Conservation (phyloP, 2,888 invertebrate genomes). For the Heliconius ethilla region DNA sequence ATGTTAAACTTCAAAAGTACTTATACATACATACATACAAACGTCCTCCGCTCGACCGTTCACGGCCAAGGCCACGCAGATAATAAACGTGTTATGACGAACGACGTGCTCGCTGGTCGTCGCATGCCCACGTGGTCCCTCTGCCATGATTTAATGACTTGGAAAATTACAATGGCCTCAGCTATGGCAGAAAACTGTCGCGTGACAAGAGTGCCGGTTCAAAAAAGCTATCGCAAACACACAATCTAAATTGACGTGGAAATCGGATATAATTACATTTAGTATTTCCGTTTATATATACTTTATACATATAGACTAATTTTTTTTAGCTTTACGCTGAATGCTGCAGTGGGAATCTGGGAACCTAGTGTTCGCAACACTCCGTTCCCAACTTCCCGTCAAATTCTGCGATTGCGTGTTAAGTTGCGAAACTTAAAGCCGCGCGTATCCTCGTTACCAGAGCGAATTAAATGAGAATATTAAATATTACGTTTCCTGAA, state of each 20-base stretch:
- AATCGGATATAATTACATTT: conserved; percentile 24
- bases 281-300: neutral
- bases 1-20: conserved; percentile 4
- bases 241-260: conserved; percentile 19
- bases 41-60: conserved; percentile 71
- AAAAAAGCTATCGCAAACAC: conserved; percentile 11
- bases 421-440: no score
- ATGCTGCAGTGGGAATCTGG: no score
- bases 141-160: conserved; percentile 71
- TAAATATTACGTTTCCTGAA: no score
- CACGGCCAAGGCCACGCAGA: conserved; percentile 79
- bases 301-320: neutral
- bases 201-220: conserved; percentile 46
- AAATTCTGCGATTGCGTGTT: no score
- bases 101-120: conserved; percentile 59
- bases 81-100: conserved; percentile 76
- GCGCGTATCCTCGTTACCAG: no score
- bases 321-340: no score
- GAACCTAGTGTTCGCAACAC: no score
- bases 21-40: conserved; percentile 44
- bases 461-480: no score
- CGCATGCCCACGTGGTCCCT: conserved; percentile 64
- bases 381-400: no score
- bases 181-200: conserved; percentile 56
- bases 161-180: conserved; percentile 68